phyloP scores from a whole-genome alignment of 2,888 invertebrate species.

The Nematopogon swammerdamellus region DNA sequence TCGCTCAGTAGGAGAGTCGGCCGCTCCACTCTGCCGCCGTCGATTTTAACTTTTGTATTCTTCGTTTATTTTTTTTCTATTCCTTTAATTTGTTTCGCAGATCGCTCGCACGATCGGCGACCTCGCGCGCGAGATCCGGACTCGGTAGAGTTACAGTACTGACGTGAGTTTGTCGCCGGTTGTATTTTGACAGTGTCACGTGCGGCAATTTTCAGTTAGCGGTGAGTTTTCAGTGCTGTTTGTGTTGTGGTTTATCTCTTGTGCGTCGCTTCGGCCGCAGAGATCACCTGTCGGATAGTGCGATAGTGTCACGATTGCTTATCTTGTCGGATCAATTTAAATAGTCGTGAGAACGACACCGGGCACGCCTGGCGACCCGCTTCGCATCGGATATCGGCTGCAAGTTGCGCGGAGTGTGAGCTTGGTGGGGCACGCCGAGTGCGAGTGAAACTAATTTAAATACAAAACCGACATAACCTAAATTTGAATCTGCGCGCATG shows the following conservation, averaged over 20 bases:
- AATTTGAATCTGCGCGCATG: slow-evolving; percentile 42
- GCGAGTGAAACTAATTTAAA: slow-evolving; percentile 35
- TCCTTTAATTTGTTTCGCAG: slow-evolving; percentile 49
- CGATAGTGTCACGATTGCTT: neutral
- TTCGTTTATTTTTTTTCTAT: slow-evolving; percentile 58
- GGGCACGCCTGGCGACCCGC: too few relatives aligned
- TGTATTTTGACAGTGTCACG: slow-evolving; percentile 52
- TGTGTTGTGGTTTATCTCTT: slow-evolving; percentile 15
- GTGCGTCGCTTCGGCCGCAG: neutral
- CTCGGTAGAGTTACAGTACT: slow-evolving; percentile 31
- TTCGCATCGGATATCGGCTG: too few relatives aligned
- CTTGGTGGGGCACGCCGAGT: slow-evolving; percentile 25
- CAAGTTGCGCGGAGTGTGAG: slow-evolving; percentile 17
- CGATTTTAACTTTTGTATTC: slow-evolving; percentile 42
- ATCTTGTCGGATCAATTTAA: slow-evolving; percentile 12
- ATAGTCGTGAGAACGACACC: slow-evolving; percentile 27
- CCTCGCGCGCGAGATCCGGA: neutral
- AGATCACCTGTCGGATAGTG: neutral
- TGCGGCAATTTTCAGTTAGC: slow-evolving; percentile 19
- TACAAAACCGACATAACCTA: slow-evolving; percentile 32
- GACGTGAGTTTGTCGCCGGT: slow-evolving; percentile 12
- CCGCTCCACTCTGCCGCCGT: slow-evolving; percentile 50
- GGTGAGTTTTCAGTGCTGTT: slow-evolving; percentile 43
- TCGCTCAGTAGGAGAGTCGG: slow-evolving; percentile 55
- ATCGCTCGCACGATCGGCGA: slow-evolving; percentile 19